These are phyloP conservation scores for Paraplagusia blochii DNA, from an alignment of 2,113 vertebrate species.

Conservation along the genomic window DNA sequence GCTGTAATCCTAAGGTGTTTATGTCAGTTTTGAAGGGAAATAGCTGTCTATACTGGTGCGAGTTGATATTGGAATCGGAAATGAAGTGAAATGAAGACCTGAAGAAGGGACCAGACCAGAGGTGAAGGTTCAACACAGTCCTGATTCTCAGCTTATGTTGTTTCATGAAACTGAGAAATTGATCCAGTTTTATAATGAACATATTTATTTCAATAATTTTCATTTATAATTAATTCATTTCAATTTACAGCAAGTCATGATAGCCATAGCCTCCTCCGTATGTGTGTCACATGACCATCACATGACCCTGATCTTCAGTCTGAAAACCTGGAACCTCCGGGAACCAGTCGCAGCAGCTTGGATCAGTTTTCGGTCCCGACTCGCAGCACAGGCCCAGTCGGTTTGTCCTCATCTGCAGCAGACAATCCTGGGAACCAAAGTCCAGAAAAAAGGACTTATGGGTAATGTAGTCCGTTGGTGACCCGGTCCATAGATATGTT, in stretches of 20 bases:
- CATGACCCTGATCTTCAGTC: constrained; percentile 46
- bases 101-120: too few species aligned
- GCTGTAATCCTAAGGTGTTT: too few species aligned
- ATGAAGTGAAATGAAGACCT: too few species aligned
- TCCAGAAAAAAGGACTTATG: constrained; percentile 9
- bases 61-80: too few species aligned
- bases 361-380: constrained; percentile 10
- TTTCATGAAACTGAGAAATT: background rate
- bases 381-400: background rate
- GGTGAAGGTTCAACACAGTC: too few species aligned
- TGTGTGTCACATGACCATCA: constrained; percentile 7
- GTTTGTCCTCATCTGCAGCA: constrained; percentile 8
- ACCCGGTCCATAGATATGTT: constrained; percentile 10
- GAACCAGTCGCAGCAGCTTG: constrained; percentile 10
- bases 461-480: constrained; percentile 32
- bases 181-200: constrained; percentile 41
- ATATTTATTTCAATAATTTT: constrained; percentile 50
- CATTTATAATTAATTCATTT: constrained; percentile 39
- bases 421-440: constrained; percentile 21
- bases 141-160: background rate
- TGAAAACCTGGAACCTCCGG: constrained; percentile 6
- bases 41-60: too few species aligned
- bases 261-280: background rate
- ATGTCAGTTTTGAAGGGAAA: too few species aligned
- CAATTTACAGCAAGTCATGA: constrained; percentile 25